Evolutionary conservation across 2,113 vertebrate species (phyloP), one percentile per base, ranked within the genome.

Genomic region (Dunckerocampus dactyliophorus): DNA sequence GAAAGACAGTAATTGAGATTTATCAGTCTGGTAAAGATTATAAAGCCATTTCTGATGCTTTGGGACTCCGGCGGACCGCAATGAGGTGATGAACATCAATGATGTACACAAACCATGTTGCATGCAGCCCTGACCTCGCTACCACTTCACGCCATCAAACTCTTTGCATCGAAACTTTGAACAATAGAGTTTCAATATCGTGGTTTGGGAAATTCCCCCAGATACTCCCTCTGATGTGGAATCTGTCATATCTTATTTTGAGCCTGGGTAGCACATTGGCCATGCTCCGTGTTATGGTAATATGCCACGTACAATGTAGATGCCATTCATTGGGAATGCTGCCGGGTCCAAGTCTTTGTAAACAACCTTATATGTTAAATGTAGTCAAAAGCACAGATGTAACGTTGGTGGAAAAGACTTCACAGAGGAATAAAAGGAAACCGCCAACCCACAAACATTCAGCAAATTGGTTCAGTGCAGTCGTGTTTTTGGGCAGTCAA

Each of bases 211-310:
- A 56, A 56, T 39, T 39, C 14, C 53, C 53, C 53, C 54, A 56
- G 54, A 56, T 56, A 56, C 34, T 56, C 37, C 19, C 39, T 56
- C 54, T 56, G 54, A 56, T 56, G 54, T 56, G 54, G 54, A 56
- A 42, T 37, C 37, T 42, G 54, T 56, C 54, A 56, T 43, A 15
- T 42, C 37, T 56, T 56, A 56, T 56, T 56, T 56, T 56, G 42
- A 42, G 37, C 54, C 7, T 20, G 34, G 3, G 6, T 19, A 14
- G 37, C 37, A 42, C 37, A 42, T 42, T 42, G 54, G 34, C 34
- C 54, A 21, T 21, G 19, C 37, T 43, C 34, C 34, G 39, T 15
- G 19, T 56, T 56, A 56, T 56, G 53, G 31, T 31, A 42, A 56
- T 42, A 12, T 42, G 37, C 42, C 54, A 56, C 54, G 19, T 42